Base-by-base conservation (phyloP, 2,888 invertebrate genomes). In the Zaprionus bogoriensis region DNA sequence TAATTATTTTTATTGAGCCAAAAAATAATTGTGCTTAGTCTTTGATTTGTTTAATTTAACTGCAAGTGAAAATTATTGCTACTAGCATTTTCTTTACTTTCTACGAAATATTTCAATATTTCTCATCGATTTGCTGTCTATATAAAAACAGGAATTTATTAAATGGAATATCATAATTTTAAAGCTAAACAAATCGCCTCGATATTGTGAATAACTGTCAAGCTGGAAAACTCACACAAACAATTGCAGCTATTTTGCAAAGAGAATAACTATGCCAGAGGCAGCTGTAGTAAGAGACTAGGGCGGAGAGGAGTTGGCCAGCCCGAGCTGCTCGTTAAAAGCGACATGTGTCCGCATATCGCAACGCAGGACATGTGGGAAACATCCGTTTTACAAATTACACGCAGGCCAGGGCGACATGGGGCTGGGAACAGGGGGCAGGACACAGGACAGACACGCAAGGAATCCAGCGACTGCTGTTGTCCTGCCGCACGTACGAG, bases 301-400 rank as follows among this genome's bases (percentile, higher is more conserved):
- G n/a, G 28, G 17, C 4, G 6, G 50, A 50, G 60, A 55, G 51
- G 51, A 47, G 14, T 3, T 7, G 32, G 3, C 14, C 1, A 27
- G 17, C 54, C 25, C 41, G 38, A 39, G 27, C 22, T 36, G 62
- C 66, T 76, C 48, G 76, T 77, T 76, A 67, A 60, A 54, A 58
- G 59, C 45, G 79, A 75, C 79, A 62, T 78, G 58, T 82, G 79
- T 72, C 67, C 46, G 58, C 67, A 46, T 54, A 54, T 75, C 58
- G 54, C 52, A 64, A 72, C 50, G 61, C 54, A 66, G 59, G 67
- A 73, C 84, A 76, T 75, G 82, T 67, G 59, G 55, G 54, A 44
- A 47, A 78, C 79, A 78, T 80, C 79, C 79, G 83, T 79, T 85
- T 67, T 61, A 60, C 72, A 72, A 81, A 77, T 71, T 73, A 62